Evolutionary conservation across 1,140 invertebrate species (phyloP), one percentile per base, ranked within the genome.

Genomic region (Drosophila insularis): DNA sequence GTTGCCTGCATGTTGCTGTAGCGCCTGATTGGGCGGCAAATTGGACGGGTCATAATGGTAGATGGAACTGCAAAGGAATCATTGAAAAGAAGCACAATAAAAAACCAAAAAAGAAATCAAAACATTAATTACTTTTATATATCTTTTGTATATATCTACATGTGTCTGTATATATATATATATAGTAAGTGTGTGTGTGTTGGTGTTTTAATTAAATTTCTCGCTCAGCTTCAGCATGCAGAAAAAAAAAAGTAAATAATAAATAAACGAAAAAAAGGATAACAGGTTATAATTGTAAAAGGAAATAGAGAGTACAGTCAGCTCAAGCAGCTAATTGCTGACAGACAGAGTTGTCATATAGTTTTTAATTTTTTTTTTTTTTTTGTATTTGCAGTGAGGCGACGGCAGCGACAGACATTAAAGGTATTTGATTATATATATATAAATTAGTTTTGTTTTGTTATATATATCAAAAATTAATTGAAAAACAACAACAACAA

Each of bases 11-110:
- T 39, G 92, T 68, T n/a, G 92, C 62, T 84, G 80, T 31, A 87
- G 76, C 59, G 89, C 81, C 84, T 91, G 89, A 68, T 79, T 93
- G 86, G 90, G 93, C 81, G 94, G 95, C 69, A 94, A 94, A 90
- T 95, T 96, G 39, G 93, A 93, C 39, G 96, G 95, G 90, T 96
- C 95, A 90, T 94, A 96, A 64, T 95, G 95, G 90, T 97, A 96
- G 39, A 95, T 93, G 27, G 94, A 94, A 59, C 93, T 93, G 84
- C 55, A 85, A 76, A 13, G 2, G 11, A 13, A 37, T 13, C 35
- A 37, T 37, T n/a, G 4, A 37, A 37, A 37, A 37, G 11, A 37
- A 37, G 11, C 2, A 37, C 8, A 35, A 2, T 1, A 35, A 35
- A 37, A 46, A 19, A 37, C 10, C 10, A 13, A 65, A 3, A n/a